phyloP scores from a whole-genome alignment of 2,113 vertebrate genomes.

The Tyto alba region DNA sequence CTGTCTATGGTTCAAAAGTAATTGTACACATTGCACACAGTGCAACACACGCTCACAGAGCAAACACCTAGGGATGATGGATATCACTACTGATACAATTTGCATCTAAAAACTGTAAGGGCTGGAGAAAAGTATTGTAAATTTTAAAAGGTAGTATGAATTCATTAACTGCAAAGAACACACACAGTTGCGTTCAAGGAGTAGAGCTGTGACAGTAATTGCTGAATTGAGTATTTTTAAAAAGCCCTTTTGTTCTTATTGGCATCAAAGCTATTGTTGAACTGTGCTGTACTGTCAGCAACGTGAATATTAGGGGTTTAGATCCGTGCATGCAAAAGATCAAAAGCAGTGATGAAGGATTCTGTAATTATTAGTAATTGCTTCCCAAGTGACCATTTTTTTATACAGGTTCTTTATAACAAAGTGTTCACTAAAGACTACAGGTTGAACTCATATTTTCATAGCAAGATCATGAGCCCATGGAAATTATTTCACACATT shows the following conservation, averaged over 20 bases:
- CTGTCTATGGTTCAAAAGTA: conserved; percentile 47
- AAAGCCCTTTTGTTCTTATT: conserved; percentile 64
- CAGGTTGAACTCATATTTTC: conserved; percentile 47
- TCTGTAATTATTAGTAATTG: conserved; percentile 71
- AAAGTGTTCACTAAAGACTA: conserved; percentile 33
- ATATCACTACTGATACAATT: not conserved
- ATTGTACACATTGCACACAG: conserved; percentile 10
- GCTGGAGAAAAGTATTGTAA: not conserved
- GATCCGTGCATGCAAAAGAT: conserved; percentile 37
- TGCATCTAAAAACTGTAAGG: not conserved
- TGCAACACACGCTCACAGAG: not conserved
- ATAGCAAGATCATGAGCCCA: conserved; percentile 21
- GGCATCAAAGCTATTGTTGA: conserved; percentile 56
- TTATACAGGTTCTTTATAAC: conserved; percentile 43
- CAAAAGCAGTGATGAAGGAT: conserved; percentile 66
- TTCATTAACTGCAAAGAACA: conserved; percentile 53
- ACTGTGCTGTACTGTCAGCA: conserved; percentile 46
- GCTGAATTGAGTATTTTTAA: conserved; percentile 64
- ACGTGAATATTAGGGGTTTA: conserved; percentile 26
- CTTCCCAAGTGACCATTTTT: conserved; percentile 70
- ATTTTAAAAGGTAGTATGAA: conserved; percentile 13
- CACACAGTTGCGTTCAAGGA: conserved; percentile 44
- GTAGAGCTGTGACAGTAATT: conserved; percentile 58
- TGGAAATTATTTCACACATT: conserved; percentile 32
- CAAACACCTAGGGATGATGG: not conserved